phyloP scores from a whole-genome alignment of 2,888 invertebrate species.

The Philereme transversata region DNA sequence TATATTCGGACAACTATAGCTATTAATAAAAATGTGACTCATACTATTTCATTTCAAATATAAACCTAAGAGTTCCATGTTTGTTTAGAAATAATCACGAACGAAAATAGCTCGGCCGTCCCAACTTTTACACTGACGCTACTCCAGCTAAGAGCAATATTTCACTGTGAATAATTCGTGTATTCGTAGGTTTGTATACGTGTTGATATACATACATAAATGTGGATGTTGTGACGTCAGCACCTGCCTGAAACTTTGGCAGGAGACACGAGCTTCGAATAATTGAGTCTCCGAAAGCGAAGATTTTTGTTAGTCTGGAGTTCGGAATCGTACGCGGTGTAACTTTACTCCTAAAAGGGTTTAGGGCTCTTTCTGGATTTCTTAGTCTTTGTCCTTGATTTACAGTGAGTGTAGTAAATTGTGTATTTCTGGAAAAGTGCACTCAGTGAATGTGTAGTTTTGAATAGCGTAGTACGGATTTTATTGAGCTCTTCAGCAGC shows the following conservation, averaged over 20 bases:
- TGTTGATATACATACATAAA: slow-evolving; percentile 63
- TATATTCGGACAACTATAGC: background rate
- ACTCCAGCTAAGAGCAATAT: slow-evolving; percentile 57
- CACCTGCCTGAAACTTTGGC: slow-evolving; percentile 80
- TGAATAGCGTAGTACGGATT: slow-evolving; percentile 14
- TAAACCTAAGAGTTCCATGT: slow-evolving; percentile 14
- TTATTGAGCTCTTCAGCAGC: slow-evolving; percentile 5
- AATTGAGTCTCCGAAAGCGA: slow-evolving; percentile 75
- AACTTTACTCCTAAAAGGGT: slow-evolving; percentile 18
- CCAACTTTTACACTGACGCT: slow-evolving; percentile 52
- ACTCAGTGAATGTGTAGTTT: slow-evolving; percentile 18
- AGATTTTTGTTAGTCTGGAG: slow-evolving; percentile 77
- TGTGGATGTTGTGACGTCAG: slow-evolving; percentile 71
- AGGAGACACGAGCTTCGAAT: slow-evolving; percentile 76
- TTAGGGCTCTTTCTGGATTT: slow-evolving; percentile 12
- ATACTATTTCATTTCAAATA: slow-evolving; percentile 12
- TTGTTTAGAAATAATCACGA: slow-evolving; percentile 30
- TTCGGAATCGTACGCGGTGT: slow-evolving; percentile 61
- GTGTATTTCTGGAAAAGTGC: slow-evolving; percentile 26
- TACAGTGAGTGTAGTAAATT: slow-evolving; percentile 13
- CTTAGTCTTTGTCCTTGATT: slow-evolving; percentile 7
- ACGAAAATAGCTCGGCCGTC: slow-evolving; percentile 36
- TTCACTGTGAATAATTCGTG: slow-evolving; percentile 67
- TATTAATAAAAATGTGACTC: slow-evolving; percentile 16
- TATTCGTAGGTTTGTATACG: slow-evolving; percentile 57